Conservation (phyloP, 2,797 vertebrate genomes). For the Galagoides demidoff region DNA sequence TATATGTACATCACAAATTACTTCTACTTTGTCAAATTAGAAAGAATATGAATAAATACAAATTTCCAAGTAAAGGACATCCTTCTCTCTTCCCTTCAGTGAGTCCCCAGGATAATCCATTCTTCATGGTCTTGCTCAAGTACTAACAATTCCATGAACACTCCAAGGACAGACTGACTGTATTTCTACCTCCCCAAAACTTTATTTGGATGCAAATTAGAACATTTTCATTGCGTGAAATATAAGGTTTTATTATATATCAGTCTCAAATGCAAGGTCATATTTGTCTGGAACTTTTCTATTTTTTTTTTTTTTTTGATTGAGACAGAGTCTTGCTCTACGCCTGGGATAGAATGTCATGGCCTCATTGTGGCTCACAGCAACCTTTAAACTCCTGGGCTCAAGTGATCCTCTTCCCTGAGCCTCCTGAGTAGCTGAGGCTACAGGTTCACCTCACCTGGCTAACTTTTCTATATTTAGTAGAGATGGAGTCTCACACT, state of each 20-base stretch:
- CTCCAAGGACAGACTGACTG: neutral
- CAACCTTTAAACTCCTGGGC: no score
- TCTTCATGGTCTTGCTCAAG: neutral
- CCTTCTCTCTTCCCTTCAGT: neutral
- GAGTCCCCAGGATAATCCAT: neutral
- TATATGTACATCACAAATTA: neutral
- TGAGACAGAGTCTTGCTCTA: no score
- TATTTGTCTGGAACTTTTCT: neutral
- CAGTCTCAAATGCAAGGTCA: neutral
- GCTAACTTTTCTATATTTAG: no score
- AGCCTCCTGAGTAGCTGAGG: no score
- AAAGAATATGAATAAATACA: neutral
- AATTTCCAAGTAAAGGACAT: neutral
- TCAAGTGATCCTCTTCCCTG: no score
- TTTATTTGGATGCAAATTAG: neutral
- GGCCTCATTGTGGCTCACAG: no score
- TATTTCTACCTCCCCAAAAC: neutral
- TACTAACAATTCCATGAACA: neutral
- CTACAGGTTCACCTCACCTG: no score
- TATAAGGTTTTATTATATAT: neutral
- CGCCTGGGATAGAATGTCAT: no score
- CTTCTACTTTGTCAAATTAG: neutral
- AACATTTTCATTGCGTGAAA: neutral
- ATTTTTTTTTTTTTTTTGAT: neutral
- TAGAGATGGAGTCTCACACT: no score